Evolutionary conservation across 2,113 vertebrate genomes (phyloP).

Genomic region (Diphyllodes magnificus): DNA sequence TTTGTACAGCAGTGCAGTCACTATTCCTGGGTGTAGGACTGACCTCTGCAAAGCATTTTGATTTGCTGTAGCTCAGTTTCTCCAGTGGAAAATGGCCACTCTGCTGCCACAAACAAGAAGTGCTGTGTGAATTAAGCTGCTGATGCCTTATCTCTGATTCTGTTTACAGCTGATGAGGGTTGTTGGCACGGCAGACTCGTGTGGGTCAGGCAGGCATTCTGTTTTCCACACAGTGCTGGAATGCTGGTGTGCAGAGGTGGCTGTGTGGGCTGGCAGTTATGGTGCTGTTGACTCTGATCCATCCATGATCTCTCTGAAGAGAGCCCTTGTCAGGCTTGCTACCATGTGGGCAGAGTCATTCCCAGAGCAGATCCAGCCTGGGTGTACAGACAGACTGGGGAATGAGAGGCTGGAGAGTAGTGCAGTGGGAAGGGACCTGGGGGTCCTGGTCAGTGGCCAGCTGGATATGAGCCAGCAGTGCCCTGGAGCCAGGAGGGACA

Average conservation of each 20-base stretch:
- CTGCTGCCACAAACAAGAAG: background rate
- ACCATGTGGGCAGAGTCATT: background rate
- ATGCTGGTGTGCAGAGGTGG: background rate
- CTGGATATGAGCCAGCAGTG: background rate
- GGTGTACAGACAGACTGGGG: fast-evolving
- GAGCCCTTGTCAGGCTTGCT: background rate
- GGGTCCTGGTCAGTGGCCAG: background rate
- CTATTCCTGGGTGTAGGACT: background rate
- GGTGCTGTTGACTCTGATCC: background rate
- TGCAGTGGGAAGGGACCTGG: fast-evolving
- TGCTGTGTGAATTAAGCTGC: background rate
- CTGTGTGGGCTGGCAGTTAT: background rate
- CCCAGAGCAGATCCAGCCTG: background rate
- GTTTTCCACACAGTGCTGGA: background rate
- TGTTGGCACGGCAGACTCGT: background rate
- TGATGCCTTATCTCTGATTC: background rate
- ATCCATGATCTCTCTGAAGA: background rate
- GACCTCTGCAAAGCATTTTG: background rate
- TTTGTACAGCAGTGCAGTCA: background rate
- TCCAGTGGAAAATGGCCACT: background rate
- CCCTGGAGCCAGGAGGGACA: background rate
- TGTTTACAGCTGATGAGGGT: background rate
- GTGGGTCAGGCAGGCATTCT: constrained; percentile 32
- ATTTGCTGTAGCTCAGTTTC: background rate
- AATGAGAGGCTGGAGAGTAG: background rate